A percentile compares a stretch with the other conserved stretches of the same genome.
Conservation (phyloP, 2,113 vertebrate species). For the Corythaeola cristata region DNA sequence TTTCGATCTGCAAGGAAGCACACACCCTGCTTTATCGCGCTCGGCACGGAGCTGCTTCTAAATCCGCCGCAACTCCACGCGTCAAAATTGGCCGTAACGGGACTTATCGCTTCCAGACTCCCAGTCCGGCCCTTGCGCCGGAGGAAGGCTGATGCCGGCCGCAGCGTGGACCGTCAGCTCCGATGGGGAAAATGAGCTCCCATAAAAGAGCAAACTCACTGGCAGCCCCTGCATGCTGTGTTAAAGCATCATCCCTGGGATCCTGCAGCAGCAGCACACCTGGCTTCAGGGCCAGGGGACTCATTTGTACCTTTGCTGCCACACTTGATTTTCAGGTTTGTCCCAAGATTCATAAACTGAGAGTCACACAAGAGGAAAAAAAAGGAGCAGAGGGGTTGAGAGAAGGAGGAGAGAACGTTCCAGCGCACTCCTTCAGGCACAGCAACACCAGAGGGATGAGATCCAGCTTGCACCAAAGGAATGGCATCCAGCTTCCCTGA, state of each 20-base stretch:
- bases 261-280: neutral
- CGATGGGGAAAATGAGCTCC: conserved; percentile 37
- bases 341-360: neutral
- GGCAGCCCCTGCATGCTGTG: neutral
- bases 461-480: neutral
- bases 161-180: neutral
- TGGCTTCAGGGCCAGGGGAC: neutral
- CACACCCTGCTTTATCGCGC: neutral
- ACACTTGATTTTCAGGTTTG: conserved; percentile 20
- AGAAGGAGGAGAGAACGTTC: neutral
- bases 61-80: neutral
- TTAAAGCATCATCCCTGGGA: neutral
- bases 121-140: neutral
- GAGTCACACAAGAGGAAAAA: neutral
- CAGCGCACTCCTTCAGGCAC: neutral
- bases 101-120: neutral
- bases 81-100: neutral
- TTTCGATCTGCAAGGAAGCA: neutral
- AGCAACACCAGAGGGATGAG: neutral
- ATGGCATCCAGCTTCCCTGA: neutral
- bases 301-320: neutral
- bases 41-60: neutral
- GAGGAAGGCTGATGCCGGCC: neutral
- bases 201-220: neutral
- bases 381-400: neutral